A percentile compares a stretch with the other conserved stretches of the same genome.
phyloP scores from a whole-genome alignment of 2,888 invertebrate genomes.

The Leptarthrus brevirostris region DNA sequence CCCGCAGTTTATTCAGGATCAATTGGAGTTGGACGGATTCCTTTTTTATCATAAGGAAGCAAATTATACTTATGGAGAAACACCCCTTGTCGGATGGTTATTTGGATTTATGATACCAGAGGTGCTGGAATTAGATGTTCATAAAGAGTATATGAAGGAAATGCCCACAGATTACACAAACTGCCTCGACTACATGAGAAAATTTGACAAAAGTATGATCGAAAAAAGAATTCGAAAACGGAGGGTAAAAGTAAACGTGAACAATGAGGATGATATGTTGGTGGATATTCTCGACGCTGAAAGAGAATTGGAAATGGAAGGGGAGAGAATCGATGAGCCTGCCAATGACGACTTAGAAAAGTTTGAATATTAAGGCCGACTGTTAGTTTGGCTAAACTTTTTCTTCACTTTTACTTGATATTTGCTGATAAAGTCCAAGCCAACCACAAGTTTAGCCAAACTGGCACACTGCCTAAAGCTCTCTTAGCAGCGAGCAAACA shows the following conservation, averaged over 20 bases:
- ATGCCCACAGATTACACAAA: conserved; percentile 44
- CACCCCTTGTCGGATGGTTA: conserved; percentile 93
- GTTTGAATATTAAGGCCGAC: too few species aligned
- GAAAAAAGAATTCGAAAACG: not conserved
- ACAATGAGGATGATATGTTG: conserved; percentile 31
- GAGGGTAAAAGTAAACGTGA: not conserved
- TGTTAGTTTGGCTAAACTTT: too few species aligned
- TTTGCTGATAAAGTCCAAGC: too few species aligned
- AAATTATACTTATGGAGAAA: conserved; percentile 81
- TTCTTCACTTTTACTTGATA: too few species aligned
- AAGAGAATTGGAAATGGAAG: conserved; percentile 18
- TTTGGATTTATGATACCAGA: conserved; percentile 90
- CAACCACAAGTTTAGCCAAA: too few species aligned
- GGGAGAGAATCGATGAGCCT: not conserved
- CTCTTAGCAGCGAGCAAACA: too few species aligned
- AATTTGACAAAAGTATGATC: conserved; percentile 46
- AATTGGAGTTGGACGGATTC: conserved; percentile 81
- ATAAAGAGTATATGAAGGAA: conserved; percentile 25
- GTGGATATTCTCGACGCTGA: conserved; percentile 1
- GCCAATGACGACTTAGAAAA: not conserved
- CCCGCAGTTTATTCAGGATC: conserved; percentile 63
- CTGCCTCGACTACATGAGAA: conserved; percentile 38
- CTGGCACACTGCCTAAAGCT: too few species aligned
- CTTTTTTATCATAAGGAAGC: conserved; percentile 90
- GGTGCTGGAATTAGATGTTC: conserved; percentile 64